Conservation (phyloP, 2,113 vertebrate genomes). For the Bubo blakistoni region DNA sequence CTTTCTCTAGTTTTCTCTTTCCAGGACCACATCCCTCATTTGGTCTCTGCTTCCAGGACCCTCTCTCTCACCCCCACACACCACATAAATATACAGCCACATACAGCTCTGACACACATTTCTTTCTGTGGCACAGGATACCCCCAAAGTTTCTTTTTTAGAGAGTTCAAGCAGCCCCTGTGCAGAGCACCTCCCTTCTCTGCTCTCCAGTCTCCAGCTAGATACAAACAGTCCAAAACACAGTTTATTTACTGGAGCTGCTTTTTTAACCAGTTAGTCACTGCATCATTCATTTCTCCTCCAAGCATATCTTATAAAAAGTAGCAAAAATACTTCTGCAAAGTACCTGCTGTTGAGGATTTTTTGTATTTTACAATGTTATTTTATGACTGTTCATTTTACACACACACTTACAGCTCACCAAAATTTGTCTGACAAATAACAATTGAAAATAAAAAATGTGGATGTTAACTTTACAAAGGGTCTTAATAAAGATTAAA, state of each 20-base stretch:
- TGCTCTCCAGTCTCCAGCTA: background rate
- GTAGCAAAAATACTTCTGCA: background rate
- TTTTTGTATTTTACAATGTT: background rate
- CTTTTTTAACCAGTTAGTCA: conserved; percentile 12
- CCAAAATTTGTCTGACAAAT: background rate
- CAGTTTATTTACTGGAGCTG: conserved; percentile 2
- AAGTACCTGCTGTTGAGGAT: background rate
- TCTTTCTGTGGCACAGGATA: conserved; percentile 36
- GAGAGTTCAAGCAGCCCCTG: background rate
- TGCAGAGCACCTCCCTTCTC: background rate
- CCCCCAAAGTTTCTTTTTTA: conserved; percentile 19
- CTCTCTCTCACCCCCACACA: conserved; percentile 48
- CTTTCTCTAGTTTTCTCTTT: conserved; percentile 59
- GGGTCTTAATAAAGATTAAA: background rate
- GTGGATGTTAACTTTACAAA: background rate
- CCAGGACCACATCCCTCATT: conserved; percentile 61
- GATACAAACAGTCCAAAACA: background rate
- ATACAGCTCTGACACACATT: background rate
- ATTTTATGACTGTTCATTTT: background rate
- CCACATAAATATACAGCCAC: conserved; percentile 47
- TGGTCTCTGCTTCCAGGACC: conserved; percentile 43
- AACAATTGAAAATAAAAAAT: background rate
- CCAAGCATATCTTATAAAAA: background rate
- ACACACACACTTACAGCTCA: background rate
- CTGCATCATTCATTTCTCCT: background rate